A percentile compares a stretch with the other conserved stretches of the same genome.
phyloP scores from a whole-genome alignment of 2,113 vertebrate genomes.

The Ammospiza caudacuta region DNA sequence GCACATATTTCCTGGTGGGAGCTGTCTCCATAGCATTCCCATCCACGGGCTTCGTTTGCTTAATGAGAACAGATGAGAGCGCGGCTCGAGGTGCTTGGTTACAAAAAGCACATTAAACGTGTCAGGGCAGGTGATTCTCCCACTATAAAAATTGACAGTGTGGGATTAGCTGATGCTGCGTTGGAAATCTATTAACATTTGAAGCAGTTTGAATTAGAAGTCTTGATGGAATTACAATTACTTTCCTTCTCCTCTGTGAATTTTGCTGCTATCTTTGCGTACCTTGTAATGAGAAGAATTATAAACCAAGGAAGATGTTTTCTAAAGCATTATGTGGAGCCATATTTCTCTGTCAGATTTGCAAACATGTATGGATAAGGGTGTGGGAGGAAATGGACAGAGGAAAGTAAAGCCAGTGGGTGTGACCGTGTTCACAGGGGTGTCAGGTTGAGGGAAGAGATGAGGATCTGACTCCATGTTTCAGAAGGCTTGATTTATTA shows the following conservation, averaged over 20 bases:
- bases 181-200: constrained; percentile 68
- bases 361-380: not conserved
- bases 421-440: not conserved
- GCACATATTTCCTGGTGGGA: not conserved
- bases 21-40: not conserved
- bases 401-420: not conserved
- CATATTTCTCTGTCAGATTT: not conserved
- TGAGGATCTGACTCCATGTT: no score
- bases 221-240: constrained; percentile 59
- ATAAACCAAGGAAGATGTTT: constrained; percentile 6
- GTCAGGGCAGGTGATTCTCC: constrained; percentile 44
- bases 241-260: constrained; percentile 22
- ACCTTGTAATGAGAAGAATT: constrained; percentile 1
- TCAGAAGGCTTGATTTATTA: no score
- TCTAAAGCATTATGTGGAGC: not conserved
- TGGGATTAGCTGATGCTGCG: constrained; percentile 10
- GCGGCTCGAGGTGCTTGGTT: not conserved
- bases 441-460: no score
- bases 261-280: not conserved
- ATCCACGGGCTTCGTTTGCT: not conserved
- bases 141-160: constrained; percentile 24
- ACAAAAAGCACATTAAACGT: constrained; percentile 47
- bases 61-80: constrained; percentile 57
- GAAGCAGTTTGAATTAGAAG: constrained; percentile 49
- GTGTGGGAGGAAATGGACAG: not conserved